These are phyloP conservation scores for Chalcis sispes DNA, from an alignment of 2,888 invertebrate species.

Conservation along the genomic window DNA sequence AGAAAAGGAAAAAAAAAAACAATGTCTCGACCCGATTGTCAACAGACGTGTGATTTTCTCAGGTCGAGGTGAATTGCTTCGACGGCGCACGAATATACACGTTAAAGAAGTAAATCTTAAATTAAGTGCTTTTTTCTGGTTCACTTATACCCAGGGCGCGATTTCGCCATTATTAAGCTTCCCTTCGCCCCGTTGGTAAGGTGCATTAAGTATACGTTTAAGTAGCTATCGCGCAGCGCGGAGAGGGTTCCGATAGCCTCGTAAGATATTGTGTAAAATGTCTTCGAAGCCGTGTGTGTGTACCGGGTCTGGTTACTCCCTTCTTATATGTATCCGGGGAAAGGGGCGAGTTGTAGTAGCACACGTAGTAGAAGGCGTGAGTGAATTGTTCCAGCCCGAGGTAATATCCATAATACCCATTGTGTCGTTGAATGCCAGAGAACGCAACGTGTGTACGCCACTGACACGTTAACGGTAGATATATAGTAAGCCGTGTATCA, in stretches of 20 bases:
- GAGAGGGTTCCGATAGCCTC: slow-evolving; percentile 24
- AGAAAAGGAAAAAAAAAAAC: too few relatives aligned
- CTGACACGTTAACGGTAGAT: too few relatives aligned
- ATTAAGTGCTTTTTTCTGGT: slow-evolving; percentile 37
- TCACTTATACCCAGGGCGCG: not conserved
- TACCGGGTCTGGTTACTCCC: too few relatives aligned
- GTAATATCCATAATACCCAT: too few relatives aligned
- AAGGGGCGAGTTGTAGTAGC: too few relatives aligned
- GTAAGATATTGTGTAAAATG: slow-evolving; percentile 48
- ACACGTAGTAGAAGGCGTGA: too few relatives aligned
- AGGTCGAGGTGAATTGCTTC: too few relatives aligned
- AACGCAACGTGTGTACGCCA: slow-evolving; percentile 13
- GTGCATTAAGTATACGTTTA: slow-evolving; percentile 44
- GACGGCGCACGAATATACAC: not conserved
- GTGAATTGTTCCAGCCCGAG: too few relatives aligned
- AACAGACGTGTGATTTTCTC: slow-evolving; percentile 10
- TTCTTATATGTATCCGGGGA: too few relatives aligned
- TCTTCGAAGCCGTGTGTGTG: slow-evolving; percentile 2
- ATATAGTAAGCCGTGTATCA: too few relatives aligned
- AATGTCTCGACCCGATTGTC: too few relatives aligned
- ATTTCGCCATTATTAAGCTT: not conserved
- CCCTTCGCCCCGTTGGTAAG: too few relatives aligned
- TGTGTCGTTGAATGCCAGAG: slow-evolving; percentile 29
- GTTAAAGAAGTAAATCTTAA: slow-evolving; percentile 39
- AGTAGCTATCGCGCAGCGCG: slow-evolving; percentile 22